Base-by-base conservation (phyloP, 2,113 vertebrate species). In the Ochotona princeps region DNA sequence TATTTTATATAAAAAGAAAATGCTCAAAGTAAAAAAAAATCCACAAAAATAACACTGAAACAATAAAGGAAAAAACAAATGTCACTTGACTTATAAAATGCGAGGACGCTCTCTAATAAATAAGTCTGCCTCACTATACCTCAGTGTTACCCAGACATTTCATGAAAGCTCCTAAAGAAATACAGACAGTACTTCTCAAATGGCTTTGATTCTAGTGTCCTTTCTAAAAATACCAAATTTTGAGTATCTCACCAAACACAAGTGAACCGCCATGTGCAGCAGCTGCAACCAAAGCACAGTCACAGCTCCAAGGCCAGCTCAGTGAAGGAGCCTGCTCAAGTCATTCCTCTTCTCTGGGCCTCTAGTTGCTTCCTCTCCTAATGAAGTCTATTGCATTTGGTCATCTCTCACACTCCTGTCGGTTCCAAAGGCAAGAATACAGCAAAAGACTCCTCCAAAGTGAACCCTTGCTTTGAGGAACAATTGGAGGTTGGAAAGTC, bases 51-150 rank as follows among this genome's bases (percentile, higher is more conserved):
- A 79, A 72, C 66, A 72, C 8, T 94, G 82, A 25, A 74, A 57
- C 14, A 57, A 57, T 57, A 57, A 57, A 57, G 54, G 6, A 70
- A 88, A 47, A 89, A 69, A 44, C 25, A 73, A 83, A 90, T 70
- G 12, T 75, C n/a, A 70, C 74, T 87, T 86, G 44, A 18, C 18
- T 25, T 69, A 44, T 70, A 72, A 61, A 38, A 73, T 20, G 83
- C 94, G 25, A 10, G n/a, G 26, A 92, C 90, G 30, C 65, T 60
- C 28, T 73, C 93, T 83, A 86, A 61, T 51, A 78, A 94, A 69
- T 79, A 90, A 81, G 44, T n/a, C 61, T 66, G 28, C 79, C 73
- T 95, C 57, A 83, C 61, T 83, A 79, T 73, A 82, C 61, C 75
- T 92, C 25, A 0, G 28, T 73, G 44, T 89, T 67, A 90, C 32